These are phyloP conservation scores for Melanostoma mellinum DNA, from an alignment of 2,888 invertebrate genomes.

Conservation along the genomic window DNA sequence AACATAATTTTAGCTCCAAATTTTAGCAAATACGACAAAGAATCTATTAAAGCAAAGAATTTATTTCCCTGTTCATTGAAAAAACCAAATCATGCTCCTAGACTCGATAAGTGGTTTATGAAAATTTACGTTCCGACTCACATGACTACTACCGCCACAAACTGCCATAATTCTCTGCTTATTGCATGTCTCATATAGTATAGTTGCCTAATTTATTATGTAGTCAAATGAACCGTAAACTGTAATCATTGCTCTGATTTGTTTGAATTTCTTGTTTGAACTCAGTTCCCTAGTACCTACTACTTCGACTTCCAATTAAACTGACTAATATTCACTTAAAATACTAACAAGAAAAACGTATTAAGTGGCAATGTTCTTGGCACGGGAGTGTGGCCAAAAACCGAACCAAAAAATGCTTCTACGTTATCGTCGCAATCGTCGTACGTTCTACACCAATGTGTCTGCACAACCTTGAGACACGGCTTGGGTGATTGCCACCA, in stretches of 20 bases:
- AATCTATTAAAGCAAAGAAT: too few relatives aligned
- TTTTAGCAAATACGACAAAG: too few relatives aligned
- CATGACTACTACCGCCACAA: background rate
- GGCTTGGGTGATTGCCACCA: constrained; percentile 38
- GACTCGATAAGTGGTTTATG: background rate
- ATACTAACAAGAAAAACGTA: constrained; percentile 45
- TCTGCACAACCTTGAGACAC: constrained; percentile 63
- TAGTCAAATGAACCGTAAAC: constrained; percentile 49
- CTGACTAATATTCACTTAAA: constrained; percentile 42
- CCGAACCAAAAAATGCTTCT: constrained; percentile 14
- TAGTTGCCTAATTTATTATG: constrained; percentile 46
- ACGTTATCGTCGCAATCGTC: constrained; percentile 30
- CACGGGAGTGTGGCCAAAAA: constrained; percentile 12
- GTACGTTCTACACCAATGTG: constrained; percentile 21
- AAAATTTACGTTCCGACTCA: constrained; percentile 4
- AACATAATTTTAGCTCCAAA: too few relatives aligned
- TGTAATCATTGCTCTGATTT: constrained; percentile 49
- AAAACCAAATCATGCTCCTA: too few relatives aligned
- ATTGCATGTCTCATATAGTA: background rate
- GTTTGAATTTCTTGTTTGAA: constrained; percentile 11
- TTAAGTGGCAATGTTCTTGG: constrained; percentile 57
- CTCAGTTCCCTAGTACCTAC: constrained; percentile 5
- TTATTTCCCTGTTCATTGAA: too few relatives aligned
- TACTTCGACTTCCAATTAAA: constrained; percentile 41
- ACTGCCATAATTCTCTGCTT: constrained; percentile 8